Evolutionary conservation across 2,113 vertebrate genomes (phyloP), one percentile per base, ranked within the genome.

Genomic region (Psettodes erumei): DNA sequence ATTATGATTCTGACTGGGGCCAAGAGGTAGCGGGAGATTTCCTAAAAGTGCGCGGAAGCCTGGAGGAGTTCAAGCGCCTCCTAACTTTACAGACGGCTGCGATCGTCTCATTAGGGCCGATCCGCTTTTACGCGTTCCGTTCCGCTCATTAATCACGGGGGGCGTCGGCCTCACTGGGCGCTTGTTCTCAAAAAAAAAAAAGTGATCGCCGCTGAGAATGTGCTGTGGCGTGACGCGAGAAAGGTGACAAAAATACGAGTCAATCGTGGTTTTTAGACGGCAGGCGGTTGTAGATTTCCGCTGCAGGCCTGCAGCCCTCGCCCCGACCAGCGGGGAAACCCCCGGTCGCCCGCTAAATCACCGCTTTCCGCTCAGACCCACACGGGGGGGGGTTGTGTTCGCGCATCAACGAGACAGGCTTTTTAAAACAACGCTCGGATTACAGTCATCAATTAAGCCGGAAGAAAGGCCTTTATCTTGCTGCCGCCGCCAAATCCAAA

Each of bases 371-470:
- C 51, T 43, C 33, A 61, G 47, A 75, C 64, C 37, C 73, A 64
- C 19, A 12, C 56, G 78, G 70, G 48, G 45, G 60, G 78, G 70
- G 48, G 45, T 75, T 77, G 71, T 84, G 37, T 73, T 75, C 71
- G 50, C 64, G 55, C 74, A 70, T 82, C 69, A 82, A 59, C 32
- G 6, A 70, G 35, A 38, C 62, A 10, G 66, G 32, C 67, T 81
- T 77, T n/a, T 73, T 80, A 69, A 80, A 86, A 89, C 83, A 90
- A 82, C 75, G 84, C 71, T 89, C 42, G 82, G 90, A 91, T 94
- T 91, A 91, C 62, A 82, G 68, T 81, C 83, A 82, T 89, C 88
- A 88, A 87, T 92, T 91, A 90, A 82, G 82, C 73, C 67, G 48
- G 51, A 77, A 89, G 69, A 84, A 87, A 72, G 79, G 78, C 60